phyloP scores from a whole-genome alignment of 2,888 invertebrate genomes.

The Dyspetes luteomarginatus region DNA sequence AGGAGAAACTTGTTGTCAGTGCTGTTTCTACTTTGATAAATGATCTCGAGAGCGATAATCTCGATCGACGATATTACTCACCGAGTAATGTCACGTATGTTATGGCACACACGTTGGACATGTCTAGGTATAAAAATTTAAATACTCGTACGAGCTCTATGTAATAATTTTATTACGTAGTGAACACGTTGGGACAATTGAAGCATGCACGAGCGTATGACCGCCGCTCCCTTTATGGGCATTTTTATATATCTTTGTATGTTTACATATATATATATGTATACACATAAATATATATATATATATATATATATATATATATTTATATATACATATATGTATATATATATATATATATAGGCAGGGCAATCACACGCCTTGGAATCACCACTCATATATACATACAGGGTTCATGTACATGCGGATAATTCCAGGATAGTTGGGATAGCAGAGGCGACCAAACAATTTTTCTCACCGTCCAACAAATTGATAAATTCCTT shows the following conservation, averaged over 20 bases:
- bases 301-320: constrained; percentile 14
- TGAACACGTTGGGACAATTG: constrained; percentile 28
- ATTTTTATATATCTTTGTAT: background rate
- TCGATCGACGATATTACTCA: constrained; percentile 15
- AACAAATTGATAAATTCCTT: too few species aligned
- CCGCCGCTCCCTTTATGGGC: constrained; percentile 17
- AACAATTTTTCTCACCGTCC: too few species aligned
- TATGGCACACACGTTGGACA: background rate
- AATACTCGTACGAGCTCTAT: too few species aligned
- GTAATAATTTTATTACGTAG: constrained; percentile 5
- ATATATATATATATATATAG: background rate
- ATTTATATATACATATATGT: background rate
- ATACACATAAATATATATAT: background rate
- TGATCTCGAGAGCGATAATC: constrained; percentile 11
- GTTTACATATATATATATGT: constrained; percentile 9
- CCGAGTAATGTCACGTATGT: constrained; percentile 11
- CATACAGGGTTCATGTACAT: too few species aligned
- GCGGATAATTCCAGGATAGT: too few species aligned
- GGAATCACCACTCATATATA: too few species aligned
- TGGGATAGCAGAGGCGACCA: too few species aligned
- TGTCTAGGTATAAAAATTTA: background rate
- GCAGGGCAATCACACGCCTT: too few species aligned
- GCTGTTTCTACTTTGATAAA: constrained; percentile 25
- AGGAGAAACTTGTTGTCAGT: constrained; percentile 5
- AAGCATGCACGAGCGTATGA: constrained; percentile 21